Percentiles rank a stretch among this genome's conserved stretches.
Conservation (phyloP, 2,888 invertebrate genomes). For the Vandiemenella viatica region DNA sequence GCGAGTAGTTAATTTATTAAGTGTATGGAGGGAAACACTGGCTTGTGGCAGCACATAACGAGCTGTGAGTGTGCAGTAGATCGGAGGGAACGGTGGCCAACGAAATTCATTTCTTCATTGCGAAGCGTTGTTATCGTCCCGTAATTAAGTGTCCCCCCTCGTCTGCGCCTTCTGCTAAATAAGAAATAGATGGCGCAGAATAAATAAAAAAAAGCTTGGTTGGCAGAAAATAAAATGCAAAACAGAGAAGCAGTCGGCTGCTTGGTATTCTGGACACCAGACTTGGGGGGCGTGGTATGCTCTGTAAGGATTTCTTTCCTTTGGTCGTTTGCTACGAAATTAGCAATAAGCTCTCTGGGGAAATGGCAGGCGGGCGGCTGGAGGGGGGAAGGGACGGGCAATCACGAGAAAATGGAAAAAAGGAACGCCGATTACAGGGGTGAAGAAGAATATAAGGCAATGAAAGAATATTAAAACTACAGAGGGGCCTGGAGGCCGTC, state of each 20-base stretch:
- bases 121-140: no score
- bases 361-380: constrained; percentile 2
- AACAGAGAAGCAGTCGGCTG: constrained; percentile 8
- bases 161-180: not conserved
- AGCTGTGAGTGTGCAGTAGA: no score
- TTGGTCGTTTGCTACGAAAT: constrained; percentile 9
- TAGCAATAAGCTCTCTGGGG: constrained; percentile 11
- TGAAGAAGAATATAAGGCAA: not conserved
- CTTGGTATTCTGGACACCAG: constrained; percentile 10
- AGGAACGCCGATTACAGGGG: not conserved
- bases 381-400: not conserved
- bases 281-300: constrained; percentile 1
- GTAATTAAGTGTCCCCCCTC: no score
- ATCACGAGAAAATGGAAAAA: constrained; percentile 2
- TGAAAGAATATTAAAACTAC: not conserved
- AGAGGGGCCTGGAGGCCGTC: no score
- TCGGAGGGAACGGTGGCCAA: no score
- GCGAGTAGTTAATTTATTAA: no score
- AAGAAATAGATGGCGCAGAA: constrained; percentile 1
- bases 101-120: no score
- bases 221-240: constrained; percentile 10
- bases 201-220: constrained; percentile 10
- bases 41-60: no score
- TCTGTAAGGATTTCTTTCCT: constrained; percentile 6
- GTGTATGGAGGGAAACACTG: no score